These are phyloP conservation scores for Phaetusa simplex DNA, from an alignment of 2,113 vertebrate species.

Conservation along the genomic window DNA sequence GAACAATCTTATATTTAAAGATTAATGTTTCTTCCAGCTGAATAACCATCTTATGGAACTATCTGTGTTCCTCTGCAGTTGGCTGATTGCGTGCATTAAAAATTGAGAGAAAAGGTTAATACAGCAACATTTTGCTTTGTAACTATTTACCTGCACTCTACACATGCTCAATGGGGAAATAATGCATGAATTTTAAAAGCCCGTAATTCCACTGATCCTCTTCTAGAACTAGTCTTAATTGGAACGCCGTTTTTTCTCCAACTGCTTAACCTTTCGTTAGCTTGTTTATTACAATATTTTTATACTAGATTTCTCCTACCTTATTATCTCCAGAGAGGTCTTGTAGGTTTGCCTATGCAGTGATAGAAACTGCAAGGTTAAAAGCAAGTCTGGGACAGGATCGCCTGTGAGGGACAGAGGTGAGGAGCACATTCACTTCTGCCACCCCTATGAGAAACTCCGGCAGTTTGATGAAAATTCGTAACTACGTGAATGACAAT, in stretches of 20 bases:
- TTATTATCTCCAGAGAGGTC: not conserved
- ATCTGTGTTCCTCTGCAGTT: not conserved
- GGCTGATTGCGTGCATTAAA: not conserved
- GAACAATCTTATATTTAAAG: constrained; percentile 64
- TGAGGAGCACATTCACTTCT: not conserved
- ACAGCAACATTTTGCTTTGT: not conserved
- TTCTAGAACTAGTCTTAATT: not conserved
- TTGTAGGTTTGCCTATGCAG: not conserved
- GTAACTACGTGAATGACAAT: fast-evolving
- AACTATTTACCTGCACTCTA: constrained; percentile 19
- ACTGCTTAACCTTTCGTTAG: not conserved
- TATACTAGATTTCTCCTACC: not conserved
- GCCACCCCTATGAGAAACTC: not conserved
- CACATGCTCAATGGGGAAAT: not conserved
- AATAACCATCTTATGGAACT: constrained; percentile 5
- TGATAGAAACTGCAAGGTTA: not conserved
- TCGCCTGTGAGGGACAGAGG: not conserved
- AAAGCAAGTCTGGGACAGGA: not conserved
- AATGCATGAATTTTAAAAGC: not conserved
- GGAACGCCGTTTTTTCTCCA: not conserved
- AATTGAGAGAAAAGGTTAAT: constrained; percentile 7
- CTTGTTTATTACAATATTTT: not conserved
- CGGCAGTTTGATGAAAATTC: not conserved
- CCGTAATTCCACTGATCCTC: not conserved
- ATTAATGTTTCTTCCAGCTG: constrained; percentile 60